Evolutionary conservation across 1,140 invertebrate species (phyloP).

Genomic region (Bombus turneri): DNA sequence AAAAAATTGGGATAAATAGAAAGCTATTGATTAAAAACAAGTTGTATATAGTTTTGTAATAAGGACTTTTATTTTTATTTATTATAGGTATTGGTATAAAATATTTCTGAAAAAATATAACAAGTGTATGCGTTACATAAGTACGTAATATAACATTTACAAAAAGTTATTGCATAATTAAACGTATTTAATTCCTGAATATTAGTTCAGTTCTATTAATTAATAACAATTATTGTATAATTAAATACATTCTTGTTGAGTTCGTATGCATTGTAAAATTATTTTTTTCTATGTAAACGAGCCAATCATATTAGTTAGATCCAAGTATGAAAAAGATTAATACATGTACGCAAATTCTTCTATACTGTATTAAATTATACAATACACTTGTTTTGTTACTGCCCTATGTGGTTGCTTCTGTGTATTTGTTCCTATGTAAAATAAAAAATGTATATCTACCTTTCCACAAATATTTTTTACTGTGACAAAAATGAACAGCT

Average conservation of each 20-base stretch:
- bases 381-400: constrained; percentile 33
- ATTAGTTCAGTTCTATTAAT: not conserved
- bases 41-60: not conserved
- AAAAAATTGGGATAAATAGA: not conserved
- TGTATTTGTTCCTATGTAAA: not conserved
- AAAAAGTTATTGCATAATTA: constrained; percentile 1
- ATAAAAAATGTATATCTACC: not conserved
- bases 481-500: not conserved
- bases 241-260: not conserved
- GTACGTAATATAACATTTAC: not conserved
- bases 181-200: not conserved
- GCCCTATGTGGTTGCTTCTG: constrained; percentile 28
- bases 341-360: not conserved
- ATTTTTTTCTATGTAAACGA: not conserved
- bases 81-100: constrained; percentile 28
- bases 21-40: constrained; percentile 7
- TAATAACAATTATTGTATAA: not conserved
- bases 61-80: constrained; percentile 24
- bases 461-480: not conserved
- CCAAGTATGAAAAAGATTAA: constrained; percentile 15
- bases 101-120: constrained; percentile 28
- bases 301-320: not conserved
- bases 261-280: too few relatives aligned
- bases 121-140: not conserved
- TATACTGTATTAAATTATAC: not conserved